phyloP scores from a whole-genome alignment of 1,140 invertebrate species.

The Brachionus rubens region DNA sequence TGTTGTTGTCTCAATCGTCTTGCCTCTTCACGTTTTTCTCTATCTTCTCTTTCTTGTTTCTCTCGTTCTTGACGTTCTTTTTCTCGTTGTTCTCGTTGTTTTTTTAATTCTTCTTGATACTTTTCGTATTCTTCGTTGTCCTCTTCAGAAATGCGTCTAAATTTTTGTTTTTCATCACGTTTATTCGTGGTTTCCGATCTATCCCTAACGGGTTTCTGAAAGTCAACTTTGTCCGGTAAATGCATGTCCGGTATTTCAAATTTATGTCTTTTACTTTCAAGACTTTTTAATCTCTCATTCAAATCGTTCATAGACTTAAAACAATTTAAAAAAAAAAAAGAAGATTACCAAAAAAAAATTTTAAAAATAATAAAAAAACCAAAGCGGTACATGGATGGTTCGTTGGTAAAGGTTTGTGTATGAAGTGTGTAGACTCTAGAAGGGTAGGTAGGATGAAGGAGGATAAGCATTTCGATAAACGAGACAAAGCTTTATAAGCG shows the following conservation, averaged over 20 bases:
- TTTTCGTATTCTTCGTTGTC: conserved; percentile 9
- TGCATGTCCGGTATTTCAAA: conserved; percentile 30
- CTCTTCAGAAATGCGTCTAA: conserved; percentile 13
- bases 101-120: conserved; percentile 16
- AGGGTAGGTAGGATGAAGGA: no score
- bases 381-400: neutral
- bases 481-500: no score
- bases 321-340: neutral
- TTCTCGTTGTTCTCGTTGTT: conserved; percentile 12
- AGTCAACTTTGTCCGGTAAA: neutral
- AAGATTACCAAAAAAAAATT: no score
- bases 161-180: neutral
- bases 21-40: neutral
- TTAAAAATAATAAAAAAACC: neutral
- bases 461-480: no score
- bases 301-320: conserved; percentile 37
- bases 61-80: neutral
- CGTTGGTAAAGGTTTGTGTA: neutral
- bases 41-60: neutral
- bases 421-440: no score
- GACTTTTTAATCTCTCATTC: conserved; percentile 27
- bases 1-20: neutral
- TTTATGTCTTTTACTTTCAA: neutral
- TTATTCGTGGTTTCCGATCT: neutral
- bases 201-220: neutral